These are phyloP conservation scores for Tautogolabrus adspersus DNA, from an alignment of 2,113 vertebrate genomes.

Conservation along the genomic window DNA sequence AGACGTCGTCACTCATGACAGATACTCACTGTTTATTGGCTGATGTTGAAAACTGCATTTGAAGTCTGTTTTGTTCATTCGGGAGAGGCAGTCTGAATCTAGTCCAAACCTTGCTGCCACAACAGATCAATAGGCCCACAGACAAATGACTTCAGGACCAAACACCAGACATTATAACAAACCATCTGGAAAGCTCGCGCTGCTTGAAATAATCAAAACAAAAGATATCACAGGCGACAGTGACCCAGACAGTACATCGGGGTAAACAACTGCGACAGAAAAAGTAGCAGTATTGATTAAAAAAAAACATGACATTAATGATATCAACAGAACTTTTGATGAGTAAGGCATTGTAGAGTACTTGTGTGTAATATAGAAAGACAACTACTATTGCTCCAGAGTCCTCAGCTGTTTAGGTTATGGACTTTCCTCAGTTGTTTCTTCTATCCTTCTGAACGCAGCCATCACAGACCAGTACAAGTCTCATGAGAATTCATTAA, in stretches of 20 bases:
- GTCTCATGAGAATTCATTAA: conserved; percentile 63
- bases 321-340: background rate
- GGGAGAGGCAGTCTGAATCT: background rate
- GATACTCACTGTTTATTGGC: background rate
- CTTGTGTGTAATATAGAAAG: background rate
- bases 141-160: conserved; percentile 16
- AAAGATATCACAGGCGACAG: background rate
- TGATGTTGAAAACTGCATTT: conserved; percentile 7
- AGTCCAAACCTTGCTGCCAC: background rate
- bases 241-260: background rate
- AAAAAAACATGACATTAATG: background rate
- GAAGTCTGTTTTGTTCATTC: background rate
- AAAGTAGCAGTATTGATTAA: background rate
- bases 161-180: background rate
- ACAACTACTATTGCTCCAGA: background rate
- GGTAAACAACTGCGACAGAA: background rate
- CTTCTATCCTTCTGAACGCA: conserved; percentile 13
- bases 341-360: background rate
- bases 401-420: background rate
- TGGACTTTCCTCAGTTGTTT: background rate
- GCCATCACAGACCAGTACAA: conserved; percentile 30
- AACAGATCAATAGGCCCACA: conserved; percentile 13
- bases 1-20: background rate
- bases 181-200: conserved; percentile 1
- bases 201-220: background rate